Evolutionary conservation across 1,140 invertebrate species (phyloP), one percentile per base, ranked within the genome.

Genomic region (Eumeta japonica): DNA sequence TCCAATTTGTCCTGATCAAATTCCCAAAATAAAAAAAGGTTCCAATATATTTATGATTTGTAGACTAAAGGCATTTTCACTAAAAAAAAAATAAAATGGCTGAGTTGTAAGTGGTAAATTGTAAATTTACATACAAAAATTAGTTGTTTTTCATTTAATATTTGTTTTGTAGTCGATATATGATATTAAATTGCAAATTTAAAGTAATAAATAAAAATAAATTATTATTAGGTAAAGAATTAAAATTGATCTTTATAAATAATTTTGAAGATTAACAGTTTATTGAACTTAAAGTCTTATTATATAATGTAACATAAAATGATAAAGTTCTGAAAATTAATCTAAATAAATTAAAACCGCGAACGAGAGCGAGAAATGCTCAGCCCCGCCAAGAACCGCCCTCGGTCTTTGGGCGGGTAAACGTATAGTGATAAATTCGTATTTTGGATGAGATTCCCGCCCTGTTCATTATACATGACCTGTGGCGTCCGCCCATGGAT

Each of bases 21-120:
- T 70, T 11, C 83, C 82, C 66, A 87, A 85, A 52, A 86, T 76
- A 65, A 88, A 84, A 76, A 72, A 87, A 62, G 28, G 80, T 84
- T 50, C 83, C 84, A 81, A 88, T 87, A 80, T 87, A 79, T 76
- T 86, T 87, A 75, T 87, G 85, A 75, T 87, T 87, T 48, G 83
- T 86, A 41, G 83, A 86, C 61, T 76, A 82, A 48, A 85, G 48
- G 65, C 77, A 81, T 77, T 79, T 63, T 77, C 66, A 55, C 58
- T 44, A n/a, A n/a, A n/a, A n/a, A n/a, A n/a, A n/a, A n/a, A 60
- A 59, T 77, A 68, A 75, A 73, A 64, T 79, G 76, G 67, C 74
- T 71, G 74, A 76, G 61, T 19, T 34, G 64, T 76, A 78, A 64
- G 75, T 63, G 41, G 62, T 76, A 78, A 65, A 77, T 64, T 78